These are phyloP conservation scores for Microcebus murinus DNA, from an alignment of 2,113 vertebrate species.

Conservation along the genomic window DNA sequence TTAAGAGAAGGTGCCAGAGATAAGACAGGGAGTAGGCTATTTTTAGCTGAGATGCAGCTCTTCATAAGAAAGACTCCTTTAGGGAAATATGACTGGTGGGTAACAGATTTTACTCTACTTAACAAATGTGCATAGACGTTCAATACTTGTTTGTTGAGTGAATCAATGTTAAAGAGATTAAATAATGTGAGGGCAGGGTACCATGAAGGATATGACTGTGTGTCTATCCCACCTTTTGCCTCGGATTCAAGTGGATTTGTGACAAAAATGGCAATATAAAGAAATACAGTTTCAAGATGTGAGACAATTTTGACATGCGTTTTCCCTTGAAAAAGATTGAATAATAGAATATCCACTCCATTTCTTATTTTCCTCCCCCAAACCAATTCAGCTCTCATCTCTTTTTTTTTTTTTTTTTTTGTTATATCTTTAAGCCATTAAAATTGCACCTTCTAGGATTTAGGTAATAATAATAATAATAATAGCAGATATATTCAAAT, in stretches of 20 bases:
- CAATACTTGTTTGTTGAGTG: constrained; percentile 59
- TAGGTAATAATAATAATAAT: background rate
- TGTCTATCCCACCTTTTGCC: background rate
- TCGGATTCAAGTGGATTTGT: constrained; percentile 6
- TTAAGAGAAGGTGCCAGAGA: constrained; percentile 33
- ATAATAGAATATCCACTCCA: background rate
- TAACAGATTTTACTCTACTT: constrained; percentile 45
- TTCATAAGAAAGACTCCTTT: constrained; percentile 48
- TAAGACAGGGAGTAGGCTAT: constrained; percentile 43
- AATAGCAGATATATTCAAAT: background rate
- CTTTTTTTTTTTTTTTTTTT: background rate
- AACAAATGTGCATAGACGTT: constrained; percentile 47
- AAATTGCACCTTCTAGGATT: background rate
- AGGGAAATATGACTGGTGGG: constrained; percentile 46
- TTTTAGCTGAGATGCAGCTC: constrained; percentile 66
- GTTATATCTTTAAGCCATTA: background rate
- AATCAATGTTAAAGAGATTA: constrained; percentile 61
- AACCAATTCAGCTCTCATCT: background rate
- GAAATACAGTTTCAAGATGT: background rate
- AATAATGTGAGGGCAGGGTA: background rate
- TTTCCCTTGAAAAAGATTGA: background rate
- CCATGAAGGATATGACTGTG: background rate
- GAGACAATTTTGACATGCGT: background rate
- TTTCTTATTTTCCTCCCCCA: background rate
- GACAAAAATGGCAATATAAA: constrained; percentile 7